Evolutionary conservation across 2,113 vertebrate genomes (phyloP).

Genomic region (Nansenia antarctica): DNA sequence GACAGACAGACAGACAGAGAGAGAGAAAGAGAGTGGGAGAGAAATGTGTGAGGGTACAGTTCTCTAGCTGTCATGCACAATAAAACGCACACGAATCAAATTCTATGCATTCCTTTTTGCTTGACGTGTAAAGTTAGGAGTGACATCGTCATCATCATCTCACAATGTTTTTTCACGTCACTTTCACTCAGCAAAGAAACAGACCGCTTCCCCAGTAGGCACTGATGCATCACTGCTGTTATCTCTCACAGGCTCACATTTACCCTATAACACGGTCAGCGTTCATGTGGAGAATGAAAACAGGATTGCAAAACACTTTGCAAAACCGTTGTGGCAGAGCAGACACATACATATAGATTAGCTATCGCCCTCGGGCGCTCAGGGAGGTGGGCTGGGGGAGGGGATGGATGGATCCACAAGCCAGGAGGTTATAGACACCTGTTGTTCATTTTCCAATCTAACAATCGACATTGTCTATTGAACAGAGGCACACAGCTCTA

Average conservation of each 20-base stretch:
- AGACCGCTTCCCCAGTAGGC: neutral
- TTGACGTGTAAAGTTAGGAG: neutral
- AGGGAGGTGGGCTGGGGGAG: neutral
- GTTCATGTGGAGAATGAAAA: slow-evolving; percentile 16
- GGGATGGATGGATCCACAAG: neutral
- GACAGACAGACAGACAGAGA: slow-evolving; percentile 1
- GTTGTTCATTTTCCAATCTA: neutral
- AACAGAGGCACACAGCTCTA: neutral
- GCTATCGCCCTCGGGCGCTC: slow-evolving; percentile 21
- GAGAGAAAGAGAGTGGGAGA: neutral
- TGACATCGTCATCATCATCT: no score
- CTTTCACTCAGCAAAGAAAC: neutral
- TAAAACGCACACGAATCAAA: neutral
- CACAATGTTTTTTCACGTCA: neutral
- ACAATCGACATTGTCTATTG: neutral
- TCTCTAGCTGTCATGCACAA: neutral
- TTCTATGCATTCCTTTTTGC: neutral
- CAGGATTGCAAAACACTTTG: slow-evolving; percentile 42
- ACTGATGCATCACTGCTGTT: slow-evolving; percentile 35
- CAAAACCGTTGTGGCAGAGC: slow-evolving; percentile 20
- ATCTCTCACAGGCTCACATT: slow-evolving; percentile 27
- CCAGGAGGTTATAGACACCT: neutral
- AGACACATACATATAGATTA: slow-evolving; percentile 38
- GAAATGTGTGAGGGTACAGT: neutral
- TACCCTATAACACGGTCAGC: slow-evolving; percentile 20